These are phyloP conservation scores for Eriosoma lanigerum DNA, from an alignment of 1,140 invertebrate genomes.

Conservation along the genomic window DNA sequence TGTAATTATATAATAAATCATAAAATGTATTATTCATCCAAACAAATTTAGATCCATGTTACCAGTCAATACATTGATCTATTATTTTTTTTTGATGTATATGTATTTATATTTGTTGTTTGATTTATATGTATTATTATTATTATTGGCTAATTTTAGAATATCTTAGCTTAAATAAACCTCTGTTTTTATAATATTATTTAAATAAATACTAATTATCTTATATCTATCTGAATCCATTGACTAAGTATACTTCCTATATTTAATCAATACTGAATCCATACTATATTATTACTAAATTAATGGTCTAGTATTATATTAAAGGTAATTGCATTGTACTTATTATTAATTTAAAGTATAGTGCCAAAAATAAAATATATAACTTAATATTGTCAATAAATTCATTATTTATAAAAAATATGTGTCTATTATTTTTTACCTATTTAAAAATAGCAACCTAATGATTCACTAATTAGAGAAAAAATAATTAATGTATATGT, in stretches of 20 bases:
- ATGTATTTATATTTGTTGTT: conserved; percentile 32
- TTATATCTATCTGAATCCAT: not conserved
- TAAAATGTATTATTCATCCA: not conserved
- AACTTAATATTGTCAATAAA: not conserved
- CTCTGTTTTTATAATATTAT: not conserved
- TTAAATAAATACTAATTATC: not conserved
- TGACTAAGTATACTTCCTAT: not conserved
- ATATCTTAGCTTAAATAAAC: not conserved
- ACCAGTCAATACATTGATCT: conserved; percentile 26
- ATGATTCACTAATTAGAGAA: not conserved
- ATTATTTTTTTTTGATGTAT: not conserved
- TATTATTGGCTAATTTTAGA: conserved; percentile 10
- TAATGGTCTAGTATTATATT: not conserved
- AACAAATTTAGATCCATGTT: conserved; percentile 17
- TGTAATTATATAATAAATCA: not conserved
- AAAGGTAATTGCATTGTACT: not conserved
- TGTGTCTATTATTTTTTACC: not conserved
- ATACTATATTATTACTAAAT: not conserved
- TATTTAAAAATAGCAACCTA: not conserved
- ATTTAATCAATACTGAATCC: not conserved
- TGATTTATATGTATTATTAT: not conserved
- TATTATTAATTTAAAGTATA: not conserved
- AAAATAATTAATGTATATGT: not conserved
- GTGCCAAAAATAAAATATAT: conserved; percentile 14
- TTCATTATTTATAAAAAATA: not conserved